Evolutionary conservation across 2,888 invertebrate genomes (phyloP).

Genomic region (Plebejus melissa): DNA sequence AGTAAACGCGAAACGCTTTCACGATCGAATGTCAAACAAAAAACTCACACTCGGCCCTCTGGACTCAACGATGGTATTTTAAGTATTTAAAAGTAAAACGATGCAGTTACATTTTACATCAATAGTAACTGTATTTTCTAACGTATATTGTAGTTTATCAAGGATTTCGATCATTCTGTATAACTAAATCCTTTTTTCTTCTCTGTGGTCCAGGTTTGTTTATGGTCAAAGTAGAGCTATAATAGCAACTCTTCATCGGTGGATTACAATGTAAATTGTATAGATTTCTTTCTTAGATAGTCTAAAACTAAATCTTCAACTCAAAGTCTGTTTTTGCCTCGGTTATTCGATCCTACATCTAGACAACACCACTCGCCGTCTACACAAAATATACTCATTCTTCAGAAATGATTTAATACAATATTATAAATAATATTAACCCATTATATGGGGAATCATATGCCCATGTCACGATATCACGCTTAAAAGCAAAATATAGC

Average conservation of each 20-base stretch:
- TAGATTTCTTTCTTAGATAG: background rate
- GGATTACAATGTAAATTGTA: background rate
- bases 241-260: background rate
- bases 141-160: background rate
- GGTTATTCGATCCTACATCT: background rate
- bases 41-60: background rate
- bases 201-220: background rate
- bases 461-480: slow-evolving; percentile 9
- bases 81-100: background rate
- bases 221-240: background rate
- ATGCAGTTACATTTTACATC: background rate
- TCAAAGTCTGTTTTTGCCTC: background rate
- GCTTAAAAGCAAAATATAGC: slow-evolving; percentile 24
- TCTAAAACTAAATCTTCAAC: slow-evolving; percentile 1
- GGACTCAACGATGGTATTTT: background rate
- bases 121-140: background rate
- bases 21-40: too few species aligned
- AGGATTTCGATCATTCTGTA: background rate
- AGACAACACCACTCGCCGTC: slow-evolving; percentile 14
- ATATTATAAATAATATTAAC: slow-evolving; percentile 19
- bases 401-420: slow-evolving; percentile 17
- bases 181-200: background rate
- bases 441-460: slow-evolving; percentile 25
- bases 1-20: too few species aligned
- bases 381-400: slow-evolving; percentile 23